A percentile compares a stretch with the other conserved stretches of the same genome.
Conservation (phyloP, 2,888 invertebrate species). For the Psylliodes chrysocephalus region DNA sequence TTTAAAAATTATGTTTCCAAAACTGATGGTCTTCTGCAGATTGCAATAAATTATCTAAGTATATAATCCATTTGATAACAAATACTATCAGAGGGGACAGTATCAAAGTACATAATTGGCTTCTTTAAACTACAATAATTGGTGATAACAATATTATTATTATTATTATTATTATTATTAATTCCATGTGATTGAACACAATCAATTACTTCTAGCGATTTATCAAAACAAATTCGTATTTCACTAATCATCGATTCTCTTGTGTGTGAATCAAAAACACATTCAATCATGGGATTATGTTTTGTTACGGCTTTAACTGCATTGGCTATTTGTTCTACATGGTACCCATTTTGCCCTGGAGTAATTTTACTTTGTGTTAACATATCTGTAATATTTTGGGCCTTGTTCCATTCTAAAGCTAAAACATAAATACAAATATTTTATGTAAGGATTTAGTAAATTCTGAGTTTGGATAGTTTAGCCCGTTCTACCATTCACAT, state of each 20-base stretch:
- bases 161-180: slow-evolving; percentile 51
- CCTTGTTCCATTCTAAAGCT: slow-evolving; percentile 71
- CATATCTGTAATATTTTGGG: slow-evolving; percentile 72
- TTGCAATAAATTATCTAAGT: slow-evolving; percentile 42
- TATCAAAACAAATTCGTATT: slow-evolving; percentile 80
- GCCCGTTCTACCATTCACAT: no score
- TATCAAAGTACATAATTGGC: slow-evolving; percentile 69
- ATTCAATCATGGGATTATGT: slow-evolving; percentile 73
- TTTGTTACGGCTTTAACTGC: slow-evolving; percentile 68
- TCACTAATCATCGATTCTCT: slow-evolving; percentile 73
- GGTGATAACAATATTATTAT: slow-evolving; percentile 68
- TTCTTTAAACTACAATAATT: slow-evolving; percentile 70
- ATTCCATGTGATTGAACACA: slow-evolving; percentile 70
- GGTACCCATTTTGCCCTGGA: slow-evolving; percentile 67
- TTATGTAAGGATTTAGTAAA: no score
- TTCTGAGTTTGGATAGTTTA: no score
- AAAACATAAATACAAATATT: not conserved
- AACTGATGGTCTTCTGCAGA: slow-evolving; percentile 37
- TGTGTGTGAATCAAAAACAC: slow-evolving; percentile 69
- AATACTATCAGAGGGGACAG: slow-evolving; percentile 60
- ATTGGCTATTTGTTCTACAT: slow-evolving; percentile 65
- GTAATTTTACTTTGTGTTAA: slow-evolving; percentile 68
- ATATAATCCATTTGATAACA: slow-evolving; percentile 41
- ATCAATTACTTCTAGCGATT: slow-evolving; percentile 70
- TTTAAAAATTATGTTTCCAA: slow-evolving; percentile 68